Conservation (phyloP, 2,797 vertebrate species). For the Pogoniulus pusillus region DNA sequence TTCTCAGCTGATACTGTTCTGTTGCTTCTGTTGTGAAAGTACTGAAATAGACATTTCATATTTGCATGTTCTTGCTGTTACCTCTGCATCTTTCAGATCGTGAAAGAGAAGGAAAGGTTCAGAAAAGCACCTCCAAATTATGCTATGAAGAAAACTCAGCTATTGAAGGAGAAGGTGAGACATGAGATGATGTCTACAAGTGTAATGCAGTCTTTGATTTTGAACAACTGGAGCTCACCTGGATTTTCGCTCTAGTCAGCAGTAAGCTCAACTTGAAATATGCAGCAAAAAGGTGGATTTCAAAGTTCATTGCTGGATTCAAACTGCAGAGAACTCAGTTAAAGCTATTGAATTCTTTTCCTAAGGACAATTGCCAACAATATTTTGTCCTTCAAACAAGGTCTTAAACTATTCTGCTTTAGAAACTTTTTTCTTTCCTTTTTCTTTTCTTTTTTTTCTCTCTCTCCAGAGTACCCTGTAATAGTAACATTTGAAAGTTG, state of each 20-base stretch:
- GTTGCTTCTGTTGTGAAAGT: not conserved
- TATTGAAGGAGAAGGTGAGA: slow-evolving; percentile 97
- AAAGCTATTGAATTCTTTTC: not conserved
- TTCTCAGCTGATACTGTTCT: not conserved
- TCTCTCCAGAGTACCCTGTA: not conserved
- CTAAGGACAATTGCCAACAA: not conserved
- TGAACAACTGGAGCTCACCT: not conserved
- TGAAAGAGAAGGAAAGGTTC: slow-evolving; percentile 98
- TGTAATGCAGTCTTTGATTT: slow-evolving; percentile 22
- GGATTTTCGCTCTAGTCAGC: not conserved
- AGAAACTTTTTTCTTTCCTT: not conserved
- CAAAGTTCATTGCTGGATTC: not conserved
- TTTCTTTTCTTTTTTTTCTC: not conserved
- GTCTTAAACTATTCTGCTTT: not conserved
- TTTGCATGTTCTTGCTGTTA: not conserved
- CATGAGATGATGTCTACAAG: not conserved
- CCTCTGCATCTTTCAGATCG: slow-evolving; percentile 82
- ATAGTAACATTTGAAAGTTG: not conserved
- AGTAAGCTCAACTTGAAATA: not conserved
- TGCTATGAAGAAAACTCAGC: slow-evolving; percentile 99
- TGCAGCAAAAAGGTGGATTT: not conserved
- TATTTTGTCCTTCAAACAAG: not conserved
- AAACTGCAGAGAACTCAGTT: not conserved
- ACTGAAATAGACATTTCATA: not conserved
- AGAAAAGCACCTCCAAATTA: slow-evolving; percentile 97